phyloP scores from a whole-genome alignment of 2,888 invertebrate species.

The Mystacides longicornis region DNA sequence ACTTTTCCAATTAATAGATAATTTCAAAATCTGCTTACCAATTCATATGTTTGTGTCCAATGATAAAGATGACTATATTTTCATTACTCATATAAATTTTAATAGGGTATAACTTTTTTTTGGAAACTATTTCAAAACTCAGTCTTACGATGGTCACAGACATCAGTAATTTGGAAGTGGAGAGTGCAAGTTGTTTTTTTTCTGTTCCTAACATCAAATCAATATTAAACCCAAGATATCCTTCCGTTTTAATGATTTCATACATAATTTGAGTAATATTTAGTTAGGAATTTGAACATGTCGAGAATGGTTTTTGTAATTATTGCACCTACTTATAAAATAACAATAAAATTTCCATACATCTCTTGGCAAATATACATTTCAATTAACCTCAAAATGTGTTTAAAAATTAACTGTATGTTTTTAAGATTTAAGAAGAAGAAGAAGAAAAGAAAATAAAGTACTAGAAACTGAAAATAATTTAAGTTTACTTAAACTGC shows the following conservation, averaged over 20 bases:
- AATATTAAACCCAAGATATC: neutral
- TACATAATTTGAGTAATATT: neutral
- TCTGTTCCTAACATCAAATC: neutral
- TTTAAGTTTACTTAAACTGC: no score
- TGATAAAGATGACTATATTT: no score
- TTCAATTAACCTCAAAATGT: conserved; percentile 15
- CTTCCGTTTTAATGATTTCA: neutral
- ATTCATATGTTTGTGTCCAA: conserved; percentile 15
- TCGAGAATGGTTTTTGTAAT: conserved; percentile 8
- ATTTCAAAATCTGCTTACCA: conserved; percentile 13
- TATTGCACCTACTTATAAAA: conserved; percentile 13
- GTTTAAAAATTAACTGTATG: no score
- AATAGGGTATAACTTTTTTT: no score
- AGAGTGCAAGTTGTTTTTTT: neutral
- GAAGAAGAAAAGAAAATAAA: no score
- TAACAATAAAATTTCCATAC: conserved; percentile 13
- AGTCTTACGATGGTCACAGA: neutral
- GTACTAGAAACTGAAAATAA: no score
- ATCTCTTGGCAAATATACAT: conserved; percentile 26
- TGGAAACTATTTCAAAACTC: no score
- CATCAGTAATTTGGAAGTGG: neutral
- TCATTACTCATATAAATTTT: no score
- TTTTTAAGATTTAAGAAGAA: no score
- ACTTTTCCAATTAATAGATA: conserved; percentile 8
- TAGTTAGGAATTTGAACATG: conserved; percentile 1